These are phyloP conservation scores for Anser cygnoides DNA, from an alignment of 2,113 vertebrate genomes.

Conservation along the genomic window DNA sequence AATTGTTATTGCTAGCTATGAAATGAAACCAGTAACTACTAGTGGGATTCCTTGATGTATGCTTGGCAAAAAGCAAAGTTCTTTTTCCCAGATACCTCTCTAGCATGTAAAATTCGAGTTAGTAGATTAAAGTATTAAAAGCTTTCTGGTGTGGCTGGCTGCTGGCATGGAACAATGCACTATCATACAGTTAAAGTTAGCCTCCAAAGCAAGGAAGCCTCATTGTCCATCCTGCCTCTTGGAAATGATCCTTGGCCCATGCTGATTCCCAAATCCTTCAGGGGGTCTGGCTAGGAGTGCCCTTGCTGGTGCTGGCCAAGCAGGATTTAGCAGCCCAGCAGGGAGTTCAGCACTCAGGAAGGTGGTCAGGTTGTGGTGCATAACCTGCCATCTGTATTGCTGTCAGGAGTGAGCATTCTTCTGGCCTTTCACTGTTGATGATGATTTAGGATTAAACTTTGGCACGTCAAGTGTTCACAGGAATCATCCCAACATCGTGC, in stretches of 20 bases:
- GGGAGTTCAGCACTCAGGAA: background rate
- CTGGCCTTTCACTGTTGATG: rapidly evolving
- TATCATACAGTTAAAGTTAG: background rate
- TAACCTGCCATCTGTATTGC: background rate
- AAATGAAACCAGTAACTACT: background rate
- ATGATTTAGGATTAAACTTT: background rate
- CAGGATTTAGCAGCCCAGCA: background rate
- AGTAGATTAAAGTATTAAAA: background rate
- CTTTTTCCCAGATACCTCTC: background rate
- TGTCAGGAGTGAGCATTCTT: background rate
- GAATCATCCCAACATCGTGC: background rate
- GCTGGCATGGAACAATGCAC: rapidly evolving
- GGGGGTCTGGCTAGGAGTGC: background rate
- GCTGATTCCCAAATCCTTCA: background rate
- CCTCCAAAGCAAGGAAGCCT: background rate
- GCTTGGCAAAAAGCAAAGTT: background rate
- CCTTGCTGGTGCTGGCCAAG: background rate
- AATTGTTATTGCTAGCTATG: background rate
- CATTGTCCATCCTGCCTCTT: background rate
- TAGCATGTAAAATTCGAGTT: background rate
- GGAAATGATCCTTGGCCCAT: background rate
- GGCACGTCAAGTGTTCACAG: background rate
- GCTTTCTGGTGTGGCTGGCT: background rate
- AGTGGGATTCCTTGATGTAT: background rate
- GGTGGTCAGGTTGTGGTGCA: rapidly evolving